These are phyloP conservation scores for Chelonus formosanus DNA, from an alignment of 2,888 invertebrate species.

Conservation along the genomic window DNA sequence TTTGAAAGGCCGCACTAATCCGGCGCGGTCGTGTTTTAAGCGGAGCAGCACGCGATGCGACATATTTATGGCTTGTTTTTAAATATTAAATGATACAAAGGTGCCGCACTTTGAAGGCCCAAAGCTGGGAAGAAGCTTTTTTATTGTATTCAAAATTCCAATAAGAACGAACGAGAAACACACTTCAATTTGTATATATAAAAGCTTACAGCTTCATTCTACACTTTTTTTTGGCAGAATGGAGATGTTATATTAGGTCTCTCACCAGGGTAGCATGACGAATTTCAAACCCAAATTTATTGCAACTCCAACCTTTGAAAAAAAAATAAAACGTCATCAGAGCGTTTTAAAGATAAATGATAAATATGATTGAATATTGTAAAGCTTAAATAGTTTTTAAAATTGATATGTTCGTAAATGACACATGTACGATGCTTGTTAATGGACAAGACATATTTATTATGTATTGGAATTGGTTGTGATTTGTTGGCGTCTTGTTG, in stretches of 20 bases:
- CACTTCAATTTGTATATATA: neutral
- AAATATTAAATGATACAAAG: slow-evolving; percentile 66
- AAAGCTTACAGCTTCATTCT: neutral
- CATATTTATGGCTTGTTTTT: slow-evolving; percentile 66
- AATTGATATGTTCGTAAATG: slow-evolving; percentile 39
- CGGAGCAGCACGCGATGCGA: slow-evolving; percentile 56
- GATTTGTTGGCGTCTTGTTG: slow-evolving; percentile 16
- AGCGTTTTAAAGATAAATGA: neutral
- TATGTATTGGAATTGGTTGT: slow-evolving; percentile 24
- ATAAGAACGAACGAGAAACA: neutral
- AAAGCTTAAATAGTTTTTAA: slow-evolving; percentile 7
- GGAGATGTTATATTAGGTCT: slow-evolving; percentile 52
- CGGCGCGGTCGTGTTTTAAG: slow-evolving; percentile 48
- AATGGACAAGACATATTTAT: slow-evolving; percentile 23
- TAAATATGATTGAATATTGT: too few relatives aligned
- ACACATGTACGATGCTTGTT: slow-evolving; percentile 33
- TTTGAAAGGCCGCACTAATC: slow-evolving; percentile 52
- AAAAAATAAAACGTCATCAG: neutral
- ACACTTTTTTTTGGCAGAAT: slow-evolving; percentile 36
- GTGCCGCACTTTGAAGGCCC: slow-evolving; percentile 48
- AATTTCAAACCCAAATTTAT: slow-evolving; percentile 50
- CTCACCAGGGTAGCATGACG: slow-evolving; percentile 49
- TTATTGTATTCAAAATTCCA: slow-evolving; percentile 1
- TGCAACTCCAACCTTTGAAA: slow-evolving; percentile 5
- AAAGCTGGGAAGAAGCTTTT: neutral